Evolutionary conservation across 2,797 vertebrate genomes (phyloP), one percentile per base, ranked within the genome.

Genomic region (Hyperoplus lanceolatus): DNA sequence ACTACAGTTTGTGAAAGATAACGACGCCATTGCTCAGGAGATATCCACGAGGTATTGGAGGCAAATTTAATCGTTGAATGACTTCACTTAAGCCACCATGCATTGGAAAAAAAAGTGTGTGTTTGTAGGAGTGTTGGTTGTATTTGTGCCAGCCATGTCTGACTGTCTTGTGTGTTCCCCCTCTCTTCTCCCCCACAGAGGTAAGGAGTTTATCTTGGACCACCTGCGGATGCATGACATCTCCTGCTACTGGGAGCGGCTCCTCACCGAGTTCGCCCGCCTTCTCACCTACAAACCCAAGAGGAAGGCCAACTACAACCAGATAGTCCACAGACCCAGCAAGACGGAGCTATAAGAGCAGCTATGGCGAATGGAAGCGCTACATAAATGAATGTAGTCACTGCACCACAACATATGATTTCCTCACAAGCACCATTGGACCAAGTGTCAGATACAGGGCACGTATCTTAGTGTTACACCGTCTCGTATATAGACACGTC

Each of bases 191-290:
- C 63, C 36, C 4, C 41, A 60, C 91, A 99, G 98, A 88, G 98
- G 98, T 62, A 94, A 88, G 81, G 93, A 91, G 16, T 99, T 99
- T 90, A 97, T 99, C 90, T 84, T 93, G 1, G 85, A 97, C 72
- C 96, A 98, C 86, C 95, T 99, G 86, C 92, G 80, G 42, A 98
- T 99, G 97, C 93, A 96, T 59, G 97, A 99, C 3, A 73, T 99
- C 66, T 96, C 96, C 67, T 97, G 97, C 90, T 99, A 99, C 94
- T 99, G 98, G 98, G 94, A 97, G 88, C 93, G 84, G 61, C 96
- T 99, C 61, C 95, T 99, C 71, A 95, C 92, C 0, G 94, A 96
- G 67, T 99, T 97, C 60, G 94, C 96, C 79, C 94, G 87, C 60
- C 92, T 96, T 21, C 92, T 99, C 75, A 94, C 93, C 78, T 99